Evolutionary conservation across 2,113 vertebrate genomes (phyloP), one percentile per base, ranked within the genome.

Genomic region (Ceyx cyanopectus): DNA sequence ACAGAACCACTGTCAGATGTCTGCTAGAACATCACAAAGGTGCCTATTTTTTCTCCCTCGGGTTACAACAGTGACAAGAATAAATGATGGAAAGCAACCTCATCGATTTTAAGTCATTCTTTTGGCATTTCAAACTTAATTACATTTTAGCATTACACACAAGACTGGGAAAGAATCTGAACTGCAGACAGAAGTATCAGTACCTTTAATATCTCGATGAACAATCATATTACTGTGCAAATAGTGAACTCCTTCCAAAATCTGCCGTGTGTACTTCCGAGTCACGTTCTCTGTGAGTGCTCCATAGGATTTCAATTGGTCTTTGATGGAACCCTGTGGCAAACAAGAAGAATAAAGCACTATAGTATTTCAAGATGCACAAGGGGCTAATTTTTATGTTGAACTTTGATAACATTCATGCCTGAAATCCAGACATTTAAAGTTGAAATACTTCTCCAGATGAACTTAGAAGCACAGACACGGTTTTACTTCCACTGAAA

Each of bases 221-320:
- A 99, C 99, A 91, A 99, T 99, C 99, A 99, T 99, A 95, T 99
- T 99, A 97, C 99, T 99, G 97, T 99, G 99, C 94, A 99, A 98
- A 97, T 99, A 99, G 81, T 99, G 98, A 56, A 99, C 99, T 3
- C 99, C 99, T 95, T 99, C 99, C 94, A 99, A 97, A 96, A 99
- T 99, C 97, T 99, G 99, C 45, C 99, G 97, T 0, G 99, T 99
- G 41, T 99, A 99, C 94, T 99, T 99, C 29, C 99, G 98, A 9
- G 99, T 99, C 95, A 99, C 99, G 13, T 99, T 99, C 96, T 99
- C 99, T 72, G 99, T 99, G 88, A 99, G 98, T 19, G 99, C 99
- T 48, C 99, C 99, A 7, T 99, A 99, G 0, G 99, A 98, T 96
- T 99, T 99, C 87, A 99, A 67, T 89, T 99, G 99, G 97, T 99